These are phyloP conservation scores for Vultur gryphus DNA, from an alignment of 2,797 vertebrate species.

Conservation along the genomic window DNA sequence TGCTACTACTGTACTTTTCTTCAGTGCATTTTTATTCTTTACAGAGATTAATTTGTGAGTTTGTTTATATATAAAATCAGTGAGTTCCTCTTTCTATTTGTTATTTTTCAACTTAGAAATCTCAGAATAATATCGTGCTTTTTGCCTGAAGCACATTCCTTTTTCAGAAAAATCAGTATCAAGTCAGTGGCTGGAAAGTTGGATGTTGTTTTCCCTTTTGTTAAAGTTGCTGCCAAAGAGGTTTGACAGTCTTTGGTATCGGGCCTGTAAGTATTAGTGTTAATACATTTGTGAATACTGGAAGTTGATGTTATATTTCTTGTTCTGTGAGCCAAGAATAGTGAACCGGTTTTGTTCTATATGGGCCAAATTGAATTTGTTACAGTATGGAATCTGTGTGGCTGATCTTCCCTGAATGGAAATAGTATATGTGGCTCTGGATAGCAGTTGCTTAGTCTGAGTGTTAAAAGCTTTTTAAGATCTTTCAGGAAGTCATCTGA, in stretches of 20 bases:
- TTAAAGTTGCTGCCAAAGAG: neutral
- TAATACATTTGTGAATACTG: neutral
- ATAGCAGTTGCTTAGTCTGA: neutral
- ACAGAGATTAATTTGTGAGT: neutral
- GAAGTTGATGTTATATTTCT: neutral
- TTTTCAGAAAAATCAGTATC: neutral
- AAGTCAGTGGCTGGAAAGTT: neutral
- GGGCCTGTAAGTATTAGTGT: neutral
- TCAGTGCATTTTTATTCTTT: neutral
- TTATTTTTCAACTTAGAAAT: neutral
- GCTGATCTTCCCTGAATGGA: neutral
- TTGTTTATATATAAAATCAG: neutral
- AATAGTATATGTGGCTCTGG: neutral
- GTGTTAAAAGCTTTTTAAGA: neutral
- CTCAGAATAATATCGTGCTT: neutral
- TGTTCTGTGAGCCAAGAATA: neutral
- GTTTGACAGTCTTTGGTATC: neutral
- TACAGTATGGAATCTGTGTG: neutral
- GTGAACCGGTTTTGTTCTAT: neutral
- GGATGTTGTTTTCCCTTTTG: neutral
- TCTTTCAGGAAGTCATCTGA: neutral
- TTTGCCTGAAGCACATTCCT: neutral
- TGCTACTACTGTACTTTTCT: neutral
- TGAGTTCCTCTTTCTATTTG: neutral
- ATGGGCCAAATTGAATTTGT: neutral